A percentile compares a stretch with the other conserved stretches of the same genome.
These are phyloP conservation scores for Malthinus seriepunctatus DNA, from an alignment of 2,888 invertebrate genomes.

Conservation along the genomic window DNA sequence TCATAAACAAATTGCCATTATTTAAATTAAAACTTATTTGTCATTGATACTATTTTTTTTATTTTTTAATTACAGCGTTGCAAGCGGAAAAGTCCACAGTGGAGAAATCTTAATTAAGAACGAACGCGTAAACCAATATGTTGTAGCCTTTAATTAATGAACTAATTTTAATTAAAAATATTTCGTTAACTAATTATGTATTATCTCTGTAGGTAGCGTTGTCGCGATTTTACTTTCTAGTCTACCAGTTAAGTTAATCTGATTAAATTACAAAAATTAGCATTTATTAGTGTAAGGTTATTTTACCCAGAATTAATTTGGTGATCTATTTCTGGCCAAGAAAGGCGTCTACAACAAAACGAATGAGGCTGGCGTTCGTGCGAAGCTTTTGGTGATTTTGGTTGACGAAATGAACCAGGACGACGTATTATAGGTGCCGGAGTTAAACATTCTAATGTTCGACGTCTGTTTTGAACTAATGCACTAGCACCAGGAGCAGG, in stretches of 20 bases:
- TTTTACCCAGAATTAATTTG: constrained; percentile 82
- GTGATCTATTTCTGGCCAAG: constrained; percentile 86
- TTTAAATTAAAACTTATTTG: no score
- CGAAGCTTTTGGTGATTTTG: constrained; percentile 58
- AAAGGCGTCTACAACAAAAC: constrained; percentile 77
- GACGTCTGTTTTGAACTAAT: constrained; percentile 55
- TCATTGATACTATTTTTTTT: no score
- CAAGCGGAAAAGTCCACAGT: no score
- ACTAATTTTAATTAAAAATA: background rate
- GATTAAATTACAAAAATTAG: no score
- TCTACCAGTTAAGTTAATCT: no score
- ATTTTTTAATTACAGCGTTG: no score
- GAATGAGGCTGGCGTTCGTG: constrained; percentile 62
- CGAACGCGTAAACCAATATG: no score
- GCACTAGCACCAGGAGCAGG: constrained; percentile 70
- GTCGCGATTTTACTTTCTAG: background rate
- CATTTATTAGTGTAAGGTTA: no score
- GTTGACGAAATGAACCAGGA: constrained; percentile 59
- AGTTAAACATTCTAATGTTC: constrained; percentile 62
- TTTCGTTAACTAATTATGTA: background rate
- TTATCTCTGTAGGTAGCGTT: background rate
- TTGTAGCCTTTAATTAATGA: background rate
- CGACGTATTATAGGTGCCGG: constrained; percentile 51
- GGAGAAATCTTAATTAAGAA: no score
- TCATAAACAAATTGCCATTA: background rate